phyloP scores from a whole-genome alignment of 2,888 invertebrate genomes.

The Ophraella communa region DNA sequence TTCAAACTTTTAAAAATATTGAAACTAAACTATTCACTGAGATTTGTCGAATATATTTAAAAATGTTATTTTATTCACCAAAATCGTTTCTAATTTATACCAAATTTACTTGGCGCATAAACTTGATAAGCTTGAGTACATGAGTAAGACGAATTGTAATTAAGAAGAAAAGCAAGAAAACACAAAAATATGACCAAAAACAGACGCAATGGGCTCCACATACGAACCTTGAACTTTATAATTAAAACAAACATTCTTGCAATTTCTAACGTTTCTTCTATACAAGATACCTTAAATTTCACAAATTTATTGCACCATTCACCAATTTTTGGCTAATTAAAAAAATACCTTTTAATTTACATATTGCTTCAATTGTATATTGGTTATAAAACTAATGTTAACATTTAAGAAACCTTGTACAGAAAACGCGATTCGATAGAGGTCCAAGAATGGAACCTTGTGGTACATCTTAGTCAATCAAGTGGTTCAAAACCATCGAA shows the following conservation, averaged over 20 bases:
- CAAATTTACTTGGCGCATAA: background rate
- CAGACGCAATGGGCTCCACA: background rate
- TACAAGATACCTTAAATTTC: background rate
- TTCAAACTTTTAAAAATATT: no score
- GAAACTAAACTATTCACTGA: no score
- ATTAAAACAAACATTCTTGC: background rate
- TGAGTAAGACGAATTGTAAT: background rate
- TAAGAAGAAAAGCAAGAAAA: background rate
- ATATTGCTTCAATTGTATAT: background rate
- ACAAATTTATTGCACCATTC: background rate
- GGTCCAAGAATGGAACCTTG: background rate
- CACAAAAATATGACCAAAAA: background rate
- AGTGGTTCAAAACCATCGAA: background rate
- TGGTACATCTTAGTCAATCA: background rate
- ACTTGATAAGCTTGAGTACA: background rate
- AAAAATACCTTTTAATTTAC: background rate
- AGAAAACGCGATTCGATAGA: background rate
- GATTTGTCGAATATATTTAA: background rate
- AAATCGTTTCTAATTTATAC: background rate
- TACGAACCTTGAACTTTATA: constrained; percentile 3
- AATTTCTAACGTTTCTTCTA: background rate
- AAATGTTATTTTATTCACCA: background rate
- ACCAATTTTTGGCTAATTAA: background rate
- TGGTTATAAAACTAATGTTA: background rate
- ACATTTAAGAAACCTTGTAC: background rate